These are phyloP conservation scores for Asobara japonica DNA, from an alignment of 1,140 invertebrate genomes.

Conservation along the genomic window DNA sequence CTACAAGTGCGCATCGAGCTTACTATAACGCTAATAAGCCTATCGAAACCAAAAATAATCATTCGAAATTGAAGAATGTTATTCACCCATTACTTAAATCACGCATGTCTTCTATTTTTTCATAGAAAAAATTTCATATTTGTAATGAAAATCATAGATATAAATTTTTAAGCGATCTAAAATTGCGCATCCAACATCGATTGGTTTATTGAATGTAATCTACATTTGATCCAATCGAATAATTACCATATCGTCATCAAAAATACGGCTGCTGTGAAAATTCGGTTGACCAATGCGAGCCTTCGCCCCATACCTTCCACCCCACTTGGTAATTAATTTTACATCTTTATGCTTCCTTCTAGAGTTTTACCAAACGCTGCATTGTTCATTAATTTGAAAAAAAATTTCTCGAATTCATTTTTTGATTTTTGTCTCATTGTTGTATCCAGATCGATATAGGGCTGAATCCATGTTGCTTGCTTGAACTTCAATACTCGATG, in stretches of 20 bases:
- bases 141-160: conserved; percentile 49
- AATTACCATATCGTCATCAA: conserved; percentile 57
- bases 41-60: too few relatives aligned
- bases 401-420: conserved; percentile 66
- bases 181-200: not conserved
- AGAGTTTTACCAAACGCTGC: conserved; percentile 64
- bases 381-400: conserved; percentile 67
- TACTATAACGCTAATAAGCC: too few relatives aligned
- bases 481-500: conserved; percentile 66
- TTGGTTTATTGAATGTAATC: not conserved
- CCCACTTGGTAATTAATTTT: conserved; percentile 51
- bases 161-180: not conserved
- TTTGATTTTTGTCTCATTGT: conserved; percentile 47
- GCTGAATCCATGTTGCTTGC: conserved; percentile 64
- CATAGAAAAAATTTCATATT: too few relatives aligned
- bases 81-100: too few relatives aligned
- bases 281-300: conserved; percentile 55
- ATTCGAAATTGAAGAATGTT: too few relatives aligned
- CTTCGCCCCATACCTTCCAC: conserved; percentile 48
- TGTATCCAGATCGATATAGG: conserved; percentile 59
- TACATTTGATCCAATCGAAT: not conserved
- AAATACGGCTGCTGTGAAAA: conserved; percentile 53
- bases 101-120: too few relatives aligned
- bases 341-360: conserved; percentile 62
- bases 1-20: too few relatives aligned